A percentile compares a stretch with the other conserved stretches of the same genome.
Conservation (phyloP, 2,888 invertebrate genomes). For the Drosophila quasianomalipes region DNA sequence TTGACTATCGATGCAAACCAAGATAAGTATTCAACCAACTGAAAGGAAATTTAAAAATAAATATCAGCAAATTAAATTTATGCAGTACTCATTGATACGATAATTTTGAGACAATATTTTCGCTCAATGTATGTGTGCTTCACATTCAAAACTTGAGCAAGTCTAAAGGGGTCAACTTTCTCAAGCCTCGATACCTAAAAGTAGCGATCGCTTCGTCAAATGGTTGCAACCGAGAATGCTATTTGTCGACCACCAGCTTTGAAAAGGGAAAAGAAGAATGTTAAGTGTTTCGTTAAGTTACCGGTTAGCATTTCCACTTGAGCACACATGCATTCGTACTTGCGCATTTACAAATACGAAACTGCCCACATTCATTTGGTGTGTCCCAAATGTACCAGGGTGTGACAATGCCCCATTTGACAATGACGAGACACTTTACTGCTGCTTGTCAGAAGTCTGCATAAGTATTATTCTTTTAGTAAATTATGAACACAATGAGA, state of each 20-base stretch:
- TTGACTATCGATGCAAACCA: background rate
- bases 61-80: too few species aligned
- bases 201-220: conserved; percentile 12
- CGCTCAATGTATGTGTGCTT: background rate
- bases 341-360: background rate
- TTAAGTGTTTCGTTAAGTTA: conserved; percentile 34
- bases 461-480: background rate
- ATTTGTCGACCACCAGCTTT: background rate
- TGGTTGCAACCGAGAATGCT: conserved; percentile 2
- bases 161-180: background rate
- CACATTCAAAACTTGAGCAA: background rate
- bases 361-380: conserved; percentile 15
- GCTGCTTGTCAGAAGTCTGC: background rate
- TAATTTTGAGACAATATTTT: background rate
- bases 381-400: conserved; percentile 32
- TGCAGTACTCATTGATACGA: background rate
- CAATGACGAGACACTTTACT: conserved; percentile 12
- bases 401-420: background rate
- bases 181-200: background rate
- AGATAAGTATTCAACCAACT: background rate
- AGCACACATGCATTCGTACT: background rate
- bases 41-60: background rate
- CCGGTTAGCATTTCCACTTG: conserved; percentile 12
- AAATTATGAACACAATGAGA: background rate
- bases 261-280: background rate